phyloP scores from a whole-genome alignment of 2,888 invertebrate genomes.

The Drymonia ruficornis region DNA sequence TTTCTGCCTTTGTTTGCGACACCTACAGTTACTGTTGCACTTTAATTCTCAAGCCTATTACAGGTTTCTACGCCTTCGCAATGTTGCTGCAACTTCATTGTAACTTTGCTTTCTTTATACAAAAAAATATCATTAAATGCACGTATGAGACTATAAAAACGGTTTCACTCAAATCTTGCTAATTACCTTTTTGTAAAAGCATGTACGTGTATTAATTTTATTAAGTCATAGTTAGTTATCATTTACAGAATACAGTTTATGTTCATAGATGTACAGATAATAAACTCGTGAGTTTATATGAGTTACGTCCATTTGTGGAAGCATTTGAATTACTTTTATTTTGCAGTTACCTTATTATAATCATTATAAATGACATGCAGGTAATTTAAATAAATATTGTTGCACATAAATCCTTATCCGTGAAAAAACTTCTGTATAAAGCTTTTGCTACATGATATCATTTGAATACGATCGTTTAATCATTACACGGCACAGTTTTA shows the following conservation, averaged over 20 bases:
- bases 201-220: constrained; percentile 10
- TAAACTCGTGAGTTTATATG: neutral
- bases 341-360: too few species aligned
- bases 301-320: neutral
- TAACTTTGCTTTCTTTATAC: constrained; percentile 38
- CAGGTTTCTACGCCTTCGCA: constrained; percentile 39
- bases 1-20: constrained; percentile 47
- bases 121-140: constrained; percentile 15
- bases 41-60: constrained; percentile 33
- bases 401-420: too few species aligned
- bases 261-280: constrained; percentile 20
- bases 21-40: constrained; percentile 30
- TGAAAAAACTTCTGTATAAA: neutral
- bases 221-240: constrained; percentile 17
- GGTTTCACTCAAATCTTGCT: constrained; percentile 23
- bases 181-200: constrained; percentile 5
- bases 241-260: constrained; percentile 9
- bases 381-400: too few species aligned
- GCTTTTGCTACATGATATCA: neutral
- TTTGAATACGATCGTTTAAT: neutral
- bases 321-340: too few species aligned
- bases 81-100: constrained; percentile 35
- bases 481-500: neutral
- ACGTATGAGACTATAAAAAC: constrained; percentile 7
- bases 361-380: too few species aligned